phyloP scores from a whole-genome alignment of 1,140 invertebrate genomes.

The Achatina immaculata region DNA sequence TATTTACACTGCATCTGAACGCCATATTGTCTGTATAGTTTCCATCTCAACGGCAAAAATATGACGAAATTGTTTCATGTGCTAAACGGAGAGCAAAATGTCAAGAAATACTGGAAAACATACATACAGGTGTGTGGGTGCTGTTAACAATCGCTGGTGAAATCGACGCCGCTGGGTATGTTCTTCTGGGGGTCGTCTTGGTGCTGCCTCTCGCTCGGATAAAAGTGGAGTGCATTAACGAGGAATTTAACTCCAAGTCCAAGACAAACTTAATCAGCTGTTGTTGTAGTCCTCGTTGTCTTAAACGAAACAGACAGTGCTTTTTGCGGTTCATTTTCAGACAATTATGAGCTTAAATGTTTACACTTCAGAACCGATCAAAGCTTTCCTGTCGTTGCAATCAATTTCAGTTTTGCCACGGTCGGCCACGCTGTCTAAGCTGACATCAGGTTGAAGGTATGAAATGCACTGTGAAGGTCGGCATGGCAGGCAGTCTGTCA shows the following conservation, averaged over 20 bases:
- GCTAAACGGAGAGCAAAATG: no score
- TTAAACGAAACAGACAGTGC: background rate
- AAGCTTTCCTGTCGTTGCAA: background rate
- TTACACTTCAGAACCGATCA: background rate
- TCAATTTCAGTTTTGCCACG: background rate
- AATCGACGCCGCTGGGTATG: no score
- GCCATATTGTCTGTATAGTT: no score
- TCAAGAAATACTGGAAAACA: no score
- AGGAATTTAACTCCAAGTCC: background rate
- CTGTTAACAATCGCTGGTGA: no score
- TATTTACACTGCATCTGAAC: no score
- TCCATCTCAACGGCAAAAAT: no score
- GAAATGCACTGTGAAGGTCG: background rate
- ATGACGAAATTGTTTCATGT: no score
- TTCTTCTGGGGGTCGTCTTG: no score
- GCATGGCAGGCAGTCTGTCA: background rate
- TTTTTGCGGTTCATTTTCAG: background rate
- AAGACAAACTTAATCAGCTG: background rate
- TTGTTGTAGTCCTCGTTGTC: background rate
- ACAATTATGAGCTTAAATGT: background rate
- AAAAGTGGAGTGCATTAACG: no score
- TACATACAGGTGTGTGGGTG: no score
- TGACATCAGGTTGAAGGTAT: background rate
- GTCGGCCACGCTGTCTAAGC: background rate
- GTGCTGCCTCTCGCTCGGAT: no score